A percentile compares a stretch with the other conserved stretches of the same genome.
Evolutionary conservation across 2,797 vertebrate species (phyloP).

Genomic region (Phaenicophaeus curvirostris): DNA sequence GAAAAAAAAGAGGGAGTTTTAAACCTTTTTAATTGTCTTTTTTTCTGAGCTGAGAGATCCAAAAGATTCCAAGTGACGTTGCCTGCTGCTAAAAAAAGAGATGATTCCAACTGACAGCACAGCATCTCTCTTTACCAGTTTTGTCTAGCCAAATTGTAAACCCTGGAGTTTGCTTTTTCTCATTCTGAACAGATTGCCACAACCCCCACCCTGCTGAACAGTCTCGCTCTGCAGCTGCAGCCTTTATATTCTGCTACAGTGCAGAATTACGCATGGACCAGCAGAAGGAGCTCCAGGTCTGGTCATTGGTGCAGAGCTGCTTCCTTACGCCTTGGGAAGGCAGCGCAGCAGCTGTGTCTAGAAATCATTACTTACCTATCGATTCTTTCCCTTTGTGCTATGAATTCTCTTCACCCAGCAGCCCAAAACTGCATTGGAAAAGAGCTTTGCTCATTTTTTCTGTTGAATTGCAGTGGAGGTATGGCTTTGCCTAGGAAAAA

Average conservation of each 20-base stretch:
- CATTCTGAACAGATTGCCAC: not conserved
- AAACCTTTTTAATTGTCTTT: not conserved
- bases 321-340: not conserved
- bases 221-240: slow-evolving; percentile 8
- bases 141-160: slow-evolving; percentile 8
- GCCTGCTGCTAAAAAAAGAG: slow-evolving; percentile 25
- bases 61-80: not conserved
- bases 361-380: not conserved
- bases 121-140: slow-evolving; percentile 23
- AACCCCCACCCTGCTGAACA: not conserved
- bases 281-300: slow-evolving; percentile 71
- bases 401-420: not conserved
- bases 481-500: not conserved
- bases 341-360: not conserved
- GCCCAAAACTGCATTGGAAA: not conserved
- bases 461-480: not conserved
- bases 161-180: slow-evolving; percentile 14
- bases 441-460: not conserved
- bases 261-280: slow-evolving; percentile 40
- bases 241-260: not conserved
- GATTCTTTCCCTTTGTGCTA: slow-evolving; percentile 10
- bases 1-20: not conserved
- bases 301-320: not conserved
- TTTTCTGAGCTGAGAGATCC: slow-evolving; percentile 1
- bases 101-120: not conserved